Conservation (phyloP, 2,113 vertebrate species). For the Xenopus borealis region DNA sequence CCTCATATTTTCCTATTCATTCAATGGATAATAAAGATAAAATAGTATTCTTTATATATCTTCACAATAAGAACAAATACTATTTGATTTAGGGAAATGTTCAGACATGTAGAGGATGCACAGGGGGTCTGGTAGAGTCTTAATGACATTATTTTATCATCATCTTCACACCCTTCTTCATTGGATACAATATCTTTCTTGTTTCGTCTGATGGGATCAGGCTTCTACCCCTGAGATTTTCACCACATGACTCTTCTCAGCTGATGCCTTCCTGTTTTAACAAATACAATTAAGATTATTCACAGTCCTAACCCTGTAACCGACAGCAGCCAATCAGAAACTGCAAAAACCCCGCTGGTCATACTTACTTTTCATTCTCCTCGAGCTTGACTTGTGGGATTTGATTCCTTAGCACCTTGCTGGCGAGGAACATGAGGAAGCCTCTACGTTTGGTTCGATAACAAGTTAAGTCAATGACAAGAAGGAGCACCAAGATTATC, state of each 20-base stretch:
- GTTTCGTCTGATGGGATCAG: not conserved
- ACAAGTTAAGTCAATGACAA: slow-evolving; percentile 69
- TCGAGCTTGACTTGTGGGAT: slow-evolving; percentile 57
- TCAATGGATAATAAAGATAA: too few species aligned
- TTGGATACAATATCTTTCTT: too few species aligned
- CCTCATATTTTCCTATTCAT: too few species aligned
- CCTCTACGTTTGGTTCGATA: slow-evolving; percentile 71
- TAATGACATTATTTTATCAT: too few species aligned
- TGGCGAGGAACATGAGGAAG: slow-evolving; percentile 66
- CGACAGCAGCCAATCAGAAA: too few species aligned
- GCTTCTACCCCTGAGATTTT: slow-evolving; percentile 30
- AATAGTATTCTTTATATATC: too few species aligned
- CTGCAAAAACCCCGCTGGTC: too few species aligned
- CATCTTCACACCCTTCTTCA: too few species aligned
- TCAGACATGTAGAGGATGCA: too few species aligned
- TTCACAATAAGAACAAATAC: too few species aligned
- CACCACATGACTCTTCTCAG: slow-evolving; percentile 24
- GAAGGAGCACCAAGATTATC: slow-evolving; percentile 66
- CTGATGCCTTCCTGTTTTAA: slow-evolving; percentile 18
- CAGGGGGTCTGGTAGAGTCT: too few species aligned
- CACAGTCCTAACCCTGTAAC: not conserved
- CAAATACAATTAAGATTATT: not conserved
- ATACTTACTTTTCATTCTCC: slow-evolving; percentile 56
- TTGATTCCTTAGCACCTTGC: slow-evolving; percentile 64
- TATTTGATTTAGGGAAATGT: too few species aligned